Evolutionary conservation across 2,113 vertebrate species (phyloP).

Genomic region (Vulpes vulpes): DNA sequence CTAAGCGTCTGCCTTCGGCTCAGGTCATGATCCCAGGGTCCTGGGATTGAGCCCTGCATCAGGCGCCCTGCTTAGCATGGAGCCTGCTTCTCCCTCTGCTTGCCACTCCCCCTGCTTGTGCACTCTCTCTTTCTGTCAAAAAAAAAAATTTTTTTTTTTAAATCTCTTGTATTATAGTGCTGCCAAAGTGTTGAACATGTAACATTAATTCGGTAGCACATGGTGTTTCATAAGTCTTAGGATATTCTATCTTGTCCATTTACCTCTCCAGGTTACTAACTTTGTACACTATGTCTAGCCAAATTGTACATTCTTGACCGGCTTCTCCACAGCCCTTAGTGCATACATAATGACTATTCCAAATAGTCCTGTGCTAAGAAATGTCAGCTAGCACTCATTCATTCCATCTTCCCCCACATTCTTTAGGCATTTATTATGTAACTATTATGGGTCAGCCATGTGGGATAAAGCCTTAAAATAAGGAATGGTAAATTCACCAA

Average conservation of each 20-base stretch:
- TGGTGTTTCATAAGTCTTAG: neutral
- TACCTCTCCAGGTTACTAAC: neutral
- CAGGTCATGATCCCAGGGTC: too few relatives aligned
- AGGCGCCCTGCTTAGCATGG: too few relatives aligned
- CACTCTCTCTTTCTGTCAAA: too few relatives aligned
- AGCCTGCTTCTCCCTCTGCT: too few relatives aligned
- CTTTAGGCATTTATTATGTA: neutral
- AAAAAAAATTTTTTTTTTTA: too few relatives aligned
- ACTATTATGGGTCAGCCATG: neutral
- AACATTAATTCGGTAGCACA: neutral
- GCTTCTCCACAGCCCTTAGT: neutral
- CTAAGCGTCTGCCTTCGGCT: too few relatives aligned
- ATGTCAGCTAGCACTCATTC: neutral
- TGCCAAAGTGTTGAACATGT: neutral
- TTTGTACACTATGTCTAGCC: neutral
- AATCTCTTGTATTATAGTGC: neutral
- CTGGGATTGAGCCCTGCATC: too few relatives aligned
- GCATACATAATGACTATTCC: neutral
- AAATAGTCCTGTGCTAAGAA: neutral
- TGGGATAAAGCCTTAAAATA: neutral
- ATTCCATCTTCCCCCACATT: neutral
- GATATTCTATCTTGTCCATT: neutral
- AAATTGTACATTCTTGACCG: neutral
- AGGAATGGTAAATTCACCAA: neutral
- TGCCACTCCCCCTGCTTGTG: too few relatives aligned